Percentiles rank a stretch among this genome's conserved stretches.
Evolutionary conservation across 2,888 invertebrate species (phyloP).

Genomic region (Nomada fabriciana): DNA sequence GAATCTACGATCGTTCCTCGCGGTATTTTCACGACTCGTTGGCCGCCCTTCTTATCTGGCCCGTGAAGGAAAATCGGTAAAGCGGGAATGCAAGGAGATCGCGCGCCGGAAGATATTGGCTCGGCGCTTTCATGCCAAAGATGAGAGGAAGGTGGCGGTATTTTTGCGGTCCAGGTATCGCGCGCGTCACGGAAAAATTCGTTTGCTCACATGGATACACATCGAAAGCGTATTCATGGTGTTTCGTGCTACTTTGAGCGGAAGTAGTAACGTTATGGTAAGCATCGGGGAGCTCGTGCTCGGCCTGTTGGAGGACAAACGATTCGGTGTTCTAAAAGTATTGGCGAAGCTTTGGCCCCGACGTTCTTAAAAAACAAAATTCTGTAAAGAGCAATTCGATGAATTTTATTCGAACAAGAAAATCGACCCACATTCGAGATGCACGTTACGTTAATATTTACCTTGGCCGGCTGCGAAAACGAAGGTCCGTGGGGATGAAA

Average conservation of each 20-base stretch:
- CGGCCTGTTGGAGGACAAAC: slow-evolving; percentile 1
- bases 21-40: slow-evolving; percentile 66
- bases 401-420: not conserved
- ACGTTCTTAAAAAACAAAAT: no score
- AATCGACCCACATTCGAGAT: not conserved
- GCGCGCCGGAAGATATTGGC: slow-evolving; percentile 58
- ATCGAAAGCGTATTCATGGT: slow-evolving; percentile 5
- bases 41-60: slow-evolving; percentile 53
- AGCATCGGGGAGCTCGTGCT: not conserved
- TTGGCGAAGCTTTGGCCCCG: not conserved
- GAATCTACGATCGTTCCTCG: slow-evolving; percentile 60
- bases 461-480: not conserved
- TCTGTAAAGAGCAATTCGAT: no score
- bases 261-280: slow-evolving; percentile 31
- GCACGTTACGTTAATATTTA: not conserved
- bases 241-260: not conserved
- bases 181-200: slow-evolving; percentile 20
- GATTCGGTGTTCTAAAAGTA: not conserved
- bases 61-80: slow-evolving; percentile 50
- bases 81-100: slow-evolving; percentile 46
- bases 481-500: no score
- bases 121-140: slow-evolving; percentile 29
- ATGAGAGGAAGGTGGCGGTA: slow-evolving; percentile 13
- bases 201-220: not conserved
- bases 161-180: slow-evolving; percentile 2